Percentiles rank a stretch among this genome's conserved stretches.
These are phyloP conservation scores for Sarcophaga rosellei DNA, from an alignment of 2,888 invertebrate genomes.

Conservation along the genomic window DNA sequence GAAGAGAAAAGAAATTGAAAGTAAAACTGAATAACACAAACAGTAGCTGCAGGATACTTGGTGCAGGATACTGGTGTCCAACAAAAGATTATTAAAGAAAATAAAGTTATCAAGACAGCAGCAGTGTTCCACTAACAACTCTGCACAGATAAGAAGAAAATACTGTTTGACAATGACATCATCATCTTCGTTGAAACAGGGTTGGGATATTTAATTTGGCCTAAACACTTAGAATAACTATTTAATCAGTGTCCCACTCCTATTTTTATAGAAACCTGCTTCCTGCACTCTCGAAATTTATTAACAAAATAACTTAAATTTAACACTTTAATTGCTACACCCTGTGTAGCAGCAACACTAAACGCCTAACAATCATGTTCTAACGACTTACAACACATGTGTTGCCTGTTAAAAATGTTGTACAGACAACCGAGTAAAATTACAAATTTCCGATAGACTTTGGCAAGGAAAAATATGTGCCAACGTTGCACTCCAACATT, in stretches of 20 bases:
- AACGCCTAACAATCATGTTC: not conserved
- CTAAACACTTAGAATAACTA: not conserved
- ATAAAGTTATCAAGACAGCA: constrained; percentile 51
- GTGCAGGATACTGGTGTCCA: constrained; percentile 34
- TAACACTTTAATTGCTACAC: not conserved
- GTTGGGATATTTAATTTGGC: not conserved
- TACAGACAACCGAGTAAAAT: not conserved
- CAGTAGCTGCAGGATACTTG: constrained; percentile 32
- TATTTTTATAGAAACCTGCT: constrained; percentile 63
- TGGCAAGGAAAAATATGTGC: constrained; percentile 25
- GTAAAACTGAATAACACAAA: constrained; percentile 43
- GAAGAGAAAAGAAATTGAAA: constrained; percentile 26
- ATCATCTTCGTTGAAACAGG: constrained; percentile 13
- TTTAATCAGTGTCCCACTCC: constrained; percentile 30
- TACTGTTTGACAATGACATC: constrained; percentile 39
- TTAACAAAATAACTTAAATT: not conserved
- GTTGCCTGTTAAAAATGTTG: not conserved
- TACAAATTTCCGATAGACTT: not conserved
- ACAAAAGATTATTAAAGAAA: constrained; percentile 52
- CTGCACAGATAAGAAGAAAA: not conserved
- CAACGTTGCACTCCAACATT: constrained; percentile 36
- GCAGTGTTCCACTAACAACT: constrained; percentile 4
- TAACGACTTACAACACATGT: not conserved
- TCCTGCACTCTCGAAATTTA: not conserved
- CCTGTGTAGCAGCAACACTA: not conserved